A percentile compares a stretch with the other conserved stretches of the same genome.
Conservation (phyloP, 2,797 vertebrate species). For the Coccyzus lansbergi region DNA sequence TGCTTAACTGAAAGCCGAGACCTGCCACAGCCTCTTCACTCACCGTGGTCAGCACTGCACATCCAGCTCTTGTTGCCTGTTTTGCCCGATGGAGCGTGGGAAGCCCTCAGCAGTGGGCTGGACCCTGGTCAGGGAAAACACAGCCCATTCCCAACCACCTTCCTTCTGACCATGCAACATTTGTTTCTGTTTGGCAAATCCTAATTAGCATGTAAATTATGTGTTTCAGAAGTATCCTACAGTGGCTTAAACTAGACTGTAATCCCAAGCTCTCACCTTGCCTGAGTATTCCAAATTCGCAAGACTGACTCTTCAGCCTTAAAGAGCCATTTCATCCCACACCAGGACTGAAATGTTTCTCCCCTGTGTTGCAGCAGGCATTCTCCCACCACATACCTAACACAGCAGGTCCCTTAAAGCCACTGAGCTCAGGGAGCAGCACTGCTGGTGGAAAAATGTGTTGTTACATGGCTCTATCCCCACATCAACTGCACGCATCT, state of each 20-base stretch:
- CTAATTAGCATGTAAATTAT: conserved; percentile 20
- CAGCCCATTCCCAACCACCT: not conserved
- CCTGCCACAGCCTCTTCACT: not conserved
- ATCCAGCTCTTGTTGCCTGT: not conserved
- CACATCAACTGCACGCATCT: accelerated
- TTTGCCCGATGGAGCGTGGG: not conserved
- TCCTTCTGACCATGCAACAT: not conserved
- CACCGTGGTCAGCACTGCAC: not conserved
- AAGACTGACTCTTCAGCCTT: not conserved
- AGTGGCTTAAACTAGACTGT: not conserved
- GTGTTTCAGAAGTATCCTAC: not conserved
- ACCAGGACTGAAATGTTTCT: not conserved
- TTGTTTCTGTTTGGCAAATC: not conserved
- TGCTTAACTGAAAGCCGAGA: not conserved
- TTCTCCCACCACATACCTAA: not conserved
- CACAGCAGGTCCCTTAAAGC: not conserved
- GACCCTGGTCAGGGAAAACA: not conserved
- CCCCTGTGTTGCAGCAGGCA: not conserved
- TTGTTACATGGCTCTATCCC: not conserved
- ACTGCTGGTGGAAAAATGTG: not conserved
- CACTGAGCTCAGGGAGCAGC: not conserved
- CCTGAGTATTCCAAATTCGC: not conserved
- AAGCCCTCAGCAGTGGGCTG: not conserved
- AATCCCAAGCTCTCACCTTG: not conserved
- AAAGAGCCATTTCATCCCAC: not conserved